phyloP scores from a whole-genome alignment of 2,888 invertebrate genomes.

The Agapostemon virescens region DNA sequence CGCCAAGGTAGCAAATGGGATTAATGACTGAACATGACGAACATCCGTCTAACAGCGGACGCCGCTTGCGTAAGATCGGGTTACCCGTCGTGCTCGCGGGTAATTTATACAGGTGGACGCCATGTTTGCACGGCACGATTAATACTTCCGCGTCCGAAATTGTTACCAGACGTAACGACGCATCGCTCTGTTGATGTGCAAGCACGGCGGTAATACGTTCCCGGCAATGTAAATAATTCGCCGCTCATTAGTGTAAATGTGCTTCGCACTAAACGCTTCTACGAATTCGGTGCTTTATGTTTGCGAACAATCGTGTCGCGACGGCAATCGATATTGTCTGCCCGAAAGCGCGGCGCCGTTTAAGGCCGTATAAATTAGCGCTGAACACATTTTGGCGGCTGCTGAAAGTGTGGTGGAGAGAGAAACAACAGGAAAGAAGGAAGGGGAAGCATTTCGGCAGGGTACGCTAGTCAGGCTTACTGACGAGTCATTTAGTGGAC shows the following conservation, averaged over 20 bases:
- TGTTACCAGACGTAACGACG: conserved; percentile 60
- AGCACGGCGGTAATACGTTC: conserved; percentile 59
- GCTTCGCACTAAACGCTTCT: conserved; percentile 65
- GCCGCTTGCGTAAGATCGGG: conserved; percentile 47
- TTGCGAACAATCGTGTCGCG: conserved; percentile 60
- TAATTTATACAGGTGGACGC: conserved; percentile 54
- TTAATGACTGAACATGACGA: conserved; percentile 37
- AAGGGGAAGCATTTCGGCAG: too few relatives aligned
- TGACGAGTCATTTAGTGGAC: too few relatives aligned
- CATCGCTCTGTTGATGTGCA: conserved; percentile 50
- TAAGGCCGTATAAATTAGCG: conserved; percentile 54
- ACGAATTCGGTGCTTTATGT: conserved; percentile 66
- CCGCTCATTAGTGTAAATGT: conserved; percentile 69
- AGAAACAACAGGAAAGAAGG: too few relatives aligned
- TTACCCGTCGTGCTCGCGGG: conserved; percentile 21
- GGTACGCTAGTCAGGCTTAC: too few relatives aligned
- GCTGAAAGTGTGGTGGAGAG: too few relatives aligned
- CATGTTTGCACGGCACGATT: conserved; percentile 59
- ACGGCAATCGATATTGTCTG: conserved; percentile 64
- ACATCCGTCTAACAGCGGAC: conserved; percentile 33
- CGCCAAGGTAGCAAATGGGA: conserved; percentile 23
- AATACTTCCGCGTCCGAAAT: conserved; percentile 66
- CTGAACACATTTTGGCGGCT: too few relatives aligned
- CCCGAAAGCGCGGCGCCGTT: conserved; percentile 46
- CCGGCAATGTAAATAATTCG: conserved; percentile 67